Evolutionary conservation across 2,888 invertebrate genomes (phyloP), one percentile per base, ranked within the genome.

Genomic region (Timandra comae): DNA sequence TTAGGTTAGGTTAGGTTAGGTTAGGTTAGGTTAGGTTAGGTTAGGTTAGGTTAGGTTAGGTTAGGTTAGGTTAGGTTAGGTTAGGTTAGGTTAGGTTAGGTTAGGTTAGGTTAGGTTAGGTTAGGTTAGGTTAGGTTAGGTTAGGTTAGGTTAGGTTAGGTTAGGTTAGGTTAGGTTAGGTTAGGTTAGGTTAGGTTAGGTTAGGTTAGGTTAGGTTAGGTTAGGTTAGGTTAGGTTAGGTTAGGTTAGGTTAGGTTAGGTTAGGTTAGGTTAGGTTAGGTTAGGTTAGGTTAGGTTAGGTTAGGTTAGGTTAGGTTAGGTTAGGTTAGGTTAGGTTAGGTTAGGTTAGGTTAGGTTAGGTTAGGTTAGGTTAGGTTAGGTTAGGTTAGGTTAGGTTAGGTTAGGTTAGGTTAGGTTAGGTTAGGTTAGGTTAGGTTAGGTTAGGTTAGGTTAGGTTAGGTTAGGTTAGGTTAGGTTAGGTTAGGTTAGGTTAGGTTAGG

Each of bases 1-100:
- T 39, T 39, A 39, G 35, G 35, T 34, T 35, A 33, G 33, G 40
- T 40, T 40, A 40, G 40, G 39, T 40, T 40, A 35, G 35, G 35
- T 35, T 40, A 35, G 33, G 40, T 35, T 40, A 33, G 35, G 40
- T 35, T 40, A 33, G 33, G 35, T 30, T 35, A 30, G 35, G 35
- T 35, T 35, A 35, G 30, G 35, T 40, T 40, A 35, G 30, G 40
- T 35, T 36, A 36, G 35, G 35, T 40, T 40, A 40, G 35, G 40
- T 39, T 31, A 35, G 39, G 39, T 39, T 39, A 35, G 39, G 39
- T 39, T 39, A 38, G 33, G 38, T 38, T 38, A 33, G 33, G 33
- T 38, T 37, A 33, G 37, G 32, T 37, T 38, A 33, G 38, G 38
- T 33, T 38, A 39, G 35, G 39, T 39, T 39, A 35, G 38, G 33